A percentile compares a stretch with the other conserved stretches of the same genome.
Conservation (phyloP, 2,797 vertebrate species). For the Eurystomus glaucurus region DNA sequence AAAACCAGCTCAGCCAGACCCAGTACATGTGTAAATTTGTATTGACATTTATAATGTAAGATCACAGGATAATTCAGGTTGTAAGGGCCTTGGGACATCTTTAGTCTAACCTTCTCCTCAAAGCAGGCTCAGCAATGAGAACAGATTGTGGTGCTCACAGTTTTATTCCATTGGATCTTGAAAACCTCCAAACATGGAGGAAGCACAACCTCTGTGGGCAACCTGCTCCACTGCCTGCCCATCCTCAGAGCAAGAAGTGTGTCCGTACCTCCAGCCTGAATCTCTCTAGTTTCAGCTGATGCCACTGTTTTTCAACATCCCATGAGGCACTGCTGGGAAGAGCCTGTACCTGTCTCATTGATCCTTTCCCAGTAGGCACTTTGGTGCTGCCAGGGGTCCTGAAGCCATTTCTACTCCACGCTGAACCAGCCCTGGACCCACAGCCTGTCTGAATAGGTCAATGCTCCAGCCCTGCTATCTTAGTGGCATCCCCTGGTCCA, state of each 20-base stretch:
- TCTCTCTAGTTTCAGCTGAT: not conserved
- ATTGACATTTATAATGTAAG: not conserved
- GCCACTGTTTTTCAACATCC: fast-evolving
- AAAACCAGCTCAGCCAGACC: too few relatives aligned
- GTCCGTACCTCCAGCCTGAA: not conserved
- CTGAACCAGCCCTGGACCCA: not conserved
- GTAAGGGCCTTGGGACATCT: not conserved
- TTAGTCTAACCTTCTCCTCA: not conserved
- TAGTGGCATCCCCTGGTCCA: not conserved
- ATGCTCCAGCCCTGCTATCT: not conserved
- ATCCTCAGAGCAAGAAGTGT: not conserved
- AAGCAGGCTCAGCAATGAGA: not conserved
- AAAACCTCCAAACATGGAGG: not conserved
- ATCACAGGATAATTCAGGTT: not conserved
- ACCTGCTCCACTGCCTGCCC: not conserved
- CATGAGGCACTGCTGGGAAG: fast-evolving
- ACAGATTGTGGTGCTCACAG: not conserved
- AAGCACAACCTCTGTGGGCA: not conserved
- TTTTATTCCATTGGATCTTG: not conserved
- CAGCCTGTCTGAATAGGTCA: fast-evolving
- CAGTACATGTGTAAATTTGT: not conserved
- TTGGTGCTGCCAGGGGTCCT: not conserved
- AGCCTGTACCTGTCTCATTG: fast-evolving
- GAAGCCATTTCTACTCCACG: fast-evolving
- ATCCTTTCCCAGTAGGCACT: not conserved